Percentiles rank a stretch among this genome's conserved stretches.
These are phyloP conservation scores for Julus scandinavius DNA, from an alignment of 2,888 invertebrate species.

Conservation along the genomic window DNA sequence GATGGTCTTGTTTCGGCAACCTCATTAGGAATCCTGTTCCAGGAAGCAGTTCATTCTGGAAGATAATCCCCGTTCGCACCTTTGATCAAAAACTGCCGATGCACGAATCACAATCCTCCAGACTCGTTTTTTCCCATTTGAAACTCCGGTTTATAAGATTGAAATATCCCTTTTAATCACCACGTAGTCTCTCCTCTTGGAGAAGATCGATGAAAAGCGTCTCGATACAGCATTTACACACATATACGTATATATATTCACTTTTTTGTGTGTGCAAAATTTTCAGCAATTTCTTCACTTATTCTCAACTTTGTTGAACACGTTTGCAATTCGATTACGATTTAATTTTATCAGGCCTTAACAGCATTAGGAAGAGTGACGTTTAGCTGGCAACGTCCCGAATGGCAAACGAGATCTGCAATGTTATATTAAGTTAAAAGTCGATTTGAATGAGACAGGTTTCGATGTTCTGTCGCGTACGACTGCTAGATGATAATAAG, in stretches of 20 bases:
- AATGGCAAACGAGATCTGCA: background rate
- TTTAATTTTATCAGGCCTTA: constrained; percentile 26
- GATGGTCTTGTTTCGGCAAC: background rate
- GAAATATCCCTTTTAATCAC: constrained; percentile 31
- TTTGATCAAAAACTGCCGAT: background rate
- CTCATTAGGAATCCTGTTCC: background rate
- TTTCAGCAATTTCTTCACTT: background rate
- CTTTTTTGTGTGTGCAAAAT: background rate
- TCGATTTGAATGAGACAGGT: constrained; percentile 35
- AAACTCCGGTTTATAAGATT: background rate
- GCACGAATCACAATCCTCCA: too few species aligned
- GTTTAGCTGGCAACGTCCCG: background rate
- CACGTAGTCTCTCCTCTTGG: background rate
- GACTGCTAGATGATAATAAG: background rate
- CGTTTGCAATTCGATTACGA: constrained; percentile 26
- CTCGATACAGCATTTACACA: background rate
- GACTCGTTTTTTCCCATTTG: background rate
- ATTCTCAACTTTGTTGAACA: constrained; percentile 8
- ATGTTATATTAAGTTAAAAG: background rate
- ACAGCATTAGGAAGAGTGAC: background rate
- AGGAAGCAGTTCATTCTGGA: background rate
- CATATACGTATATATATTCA: background rate
- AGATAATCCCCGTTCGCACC: background rate
- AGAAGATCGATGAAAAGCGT: background rate
- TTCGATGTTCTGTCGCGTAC: background rate